phyloP scores from a whole-genome alignment of 2,797 vertebrate species.

The Percopsis omiscomaycus region DNA sequence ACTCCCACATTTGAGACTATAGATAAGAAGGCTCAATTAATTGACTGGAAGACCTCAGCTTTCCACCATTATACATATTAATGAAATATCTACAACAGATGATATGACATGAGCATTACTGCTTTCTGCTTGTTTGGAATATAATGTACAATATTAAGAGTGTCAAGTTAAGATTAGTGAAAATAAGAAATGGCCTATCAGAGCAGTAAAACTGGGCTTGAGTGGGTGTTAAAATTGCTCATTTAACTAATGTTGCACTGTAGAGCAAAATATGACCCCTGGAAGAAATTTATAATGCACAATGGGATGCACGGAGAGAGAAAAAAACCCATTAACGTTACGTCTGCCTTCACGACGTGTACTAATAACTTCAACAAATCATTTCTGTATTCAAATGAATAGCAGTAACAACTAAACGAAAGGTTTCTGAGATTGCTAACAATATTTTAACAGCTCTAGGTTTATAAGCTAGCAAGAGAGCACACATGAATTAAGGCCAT shows the following conservation, averaged over 20 bases:
- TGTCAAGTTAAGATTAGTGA: no score
- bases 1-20: neutral
- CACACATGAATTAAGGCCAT: neutral
- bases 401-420: constrained; percentile 38
- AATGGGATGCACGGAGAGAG: no score
- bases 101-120: neutral
- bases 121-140: neutral
- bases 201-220: no score
- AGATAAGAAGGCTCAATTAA: neutral
- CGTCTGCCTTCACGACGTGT: neutral
- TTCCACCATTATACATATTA: neutral
- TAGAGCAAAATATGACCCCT: no score
- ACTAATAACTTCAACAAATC: constrained; percentile 6
- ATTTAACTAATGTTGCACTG: no score
- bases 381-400: constrained; percentile 30
- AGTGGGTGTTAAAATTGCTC: no score
- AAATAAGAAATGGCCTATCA: no score
- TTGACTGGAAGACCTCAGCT: neutral
- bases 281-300: no score
- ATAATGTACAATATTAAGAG: neutral
- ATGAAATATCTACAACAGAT: neutral
- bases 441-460: neutral
- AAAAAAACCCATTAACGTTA: neutral
- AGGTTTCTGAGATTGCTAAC: constrained; percentile 5
- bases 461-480: neutral